These are phyloP conservation scores for Resseliella maxima DNA, from an alignment of 2,888 invertebrate genomes.

Conservation along the genomic window DNA sequence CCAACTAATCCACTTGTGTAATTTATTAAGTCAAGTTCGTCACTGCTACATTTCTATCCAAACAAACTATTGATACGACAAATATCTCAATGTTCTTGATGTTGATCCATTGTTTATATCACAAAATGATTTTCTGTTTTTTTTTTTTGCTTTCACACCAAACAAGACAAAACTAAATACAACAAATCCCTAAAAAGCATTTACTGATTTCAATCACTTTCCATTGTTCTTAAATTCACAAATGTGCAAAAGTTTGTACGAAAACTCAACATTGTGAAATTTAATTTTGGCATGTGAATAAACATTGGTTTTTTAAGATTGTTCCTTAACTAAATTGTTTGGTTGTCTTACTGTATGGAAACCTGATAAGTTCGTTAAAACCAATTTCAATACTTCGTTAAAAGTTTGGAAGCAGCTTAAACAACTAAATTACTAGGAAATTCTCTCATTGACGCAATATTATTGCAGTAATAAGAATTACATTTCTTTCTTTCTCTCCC, in stretches of 20 bases:
- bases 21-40: conserved; percentile 45
- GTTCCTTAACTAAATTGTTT: not conserved
- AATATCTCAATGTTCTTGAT: not conserved
- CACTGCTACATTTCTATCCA: not conserved
- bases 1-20: conserved; percentile 26
- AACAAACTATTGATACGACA: not conserved
- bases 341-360: not conserved
- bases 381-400: not conserved
- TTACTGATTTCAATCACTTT: not conserved
- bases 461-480: not conserved
- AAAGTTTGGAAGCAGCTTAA: not conserved
- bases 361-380: not conserved
- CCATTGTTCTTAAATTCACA: not conserved
- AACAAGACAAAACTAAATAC: not conserved
- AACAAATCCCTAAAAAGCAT: conserved; percentile 2
- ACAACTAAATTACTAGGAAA: not conserved
- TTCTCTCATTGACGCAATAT: not conserved
- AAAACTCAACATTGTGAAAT: not conserved
- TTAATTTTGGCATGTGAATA: not conserved
- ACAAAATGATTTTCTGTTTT: not conserved
- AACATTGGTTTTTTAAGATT: not conserved
- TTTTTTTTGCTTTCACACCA: not conserved
- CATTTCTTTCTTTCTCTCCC: no score
- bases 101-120: conserved; percentile 12
- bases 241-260: not conserved